Evolutionary conservation across 2,888 invertebrate species (phyloP).

Genomic region (Nemapogon koenigi): DNA sequence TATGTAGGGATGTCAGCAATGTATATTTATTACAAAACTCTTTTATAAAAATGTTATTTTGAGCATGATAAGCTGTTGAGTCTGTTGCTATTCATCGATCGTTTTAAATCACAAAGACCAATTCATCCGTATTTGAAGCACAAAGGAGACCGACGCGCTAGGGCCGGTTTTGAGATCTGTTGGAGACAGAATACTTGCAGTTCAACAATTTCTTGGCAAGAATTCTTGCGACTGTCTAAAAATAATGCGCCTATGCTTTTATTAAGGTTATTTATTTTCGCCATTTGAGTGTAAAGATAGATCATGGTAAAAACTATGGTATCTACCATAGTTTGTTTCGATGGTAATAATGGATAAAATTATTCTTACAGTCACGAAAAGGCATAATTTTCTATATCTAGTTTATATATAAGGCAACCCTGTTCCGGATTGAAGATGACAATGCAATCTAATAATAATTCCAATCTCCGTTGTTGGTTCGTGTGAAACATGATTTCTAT

Average conservation of each 20-base stretch:
- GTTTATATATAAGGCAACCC: not conserved
- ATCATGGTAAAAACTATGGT: too few species aligned
- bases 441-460: not conserved
- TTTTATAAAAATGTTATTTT: slow-evolving; percentile 9
- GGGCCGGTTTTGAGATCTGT: slow-evolving; percentile 5
- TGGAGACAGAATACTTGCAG: slow-evolving; percentile 4
- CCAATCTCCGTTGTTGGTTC: not conserved
- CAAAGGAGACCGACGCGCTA: slow-evolving; percentile 7
- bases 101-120: slow-evolving; percentile 14
- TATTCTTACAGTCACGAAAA: too few species aligned
- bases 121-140: slow-evolving; percentile 8
- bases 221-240: not conserved
- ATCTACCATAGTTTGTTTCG: too few species aligned
- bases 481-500: slow-evolving; percentile 9
- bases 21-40: too few species aligned
- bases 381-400: not conserved
- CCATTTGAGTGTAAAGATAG: too few species aligned
- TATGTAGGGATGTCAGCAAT: too few species aligned
- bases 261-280: too few species aligned
- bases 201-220: slow-evolving; percentile 9
- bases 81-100: slow-evolving; percentile 11
- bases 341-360: too few species aligned
- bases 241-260: too few species aligned
- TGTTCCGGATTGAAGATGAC: not conserved
- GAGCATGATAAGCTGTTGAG: slow-evolving; percentile 12